Evolutionary conservation across 1,140 invertebrate genomes (phyloP).

Genomic region (Frieseomelitta varia): DNA sequence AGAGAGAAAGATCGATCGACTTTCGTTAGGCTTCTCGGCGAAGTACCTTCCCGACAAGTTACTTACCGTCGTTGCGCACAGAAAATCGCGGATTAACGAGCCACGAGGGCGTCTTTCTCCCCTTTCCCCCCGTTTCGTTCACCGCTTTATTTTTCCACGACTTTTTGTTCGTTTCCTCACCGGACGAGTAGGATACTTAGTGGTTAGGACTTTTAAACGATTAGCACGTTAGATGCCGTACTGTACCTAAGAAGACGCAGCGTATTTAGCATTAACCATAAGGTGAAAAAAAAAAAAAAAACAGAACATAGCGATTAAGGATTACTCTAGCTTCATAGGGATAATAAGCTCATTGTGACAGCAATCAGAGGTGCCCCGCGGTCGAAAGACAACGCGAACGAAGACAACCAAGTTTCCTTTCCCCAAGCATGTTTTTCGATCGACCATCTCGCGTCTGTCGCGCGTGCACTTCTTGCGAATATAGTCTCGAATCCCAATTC

Average conservation of each 20-base stretch:
- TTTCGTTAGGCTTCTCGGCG: conserved; percentile 39
- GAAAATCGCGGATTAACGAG: background rate
- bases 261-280: conserved; percentile 68
- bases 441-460: conserved; percentile 24
- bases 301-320: conserved; percentile 61
- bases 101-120: conserved; percentile 3
- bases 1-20: conserved; percentile 51
- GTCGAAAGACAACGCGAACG: conserved; percentile 61
- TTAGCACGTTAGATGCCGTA: conserved; percentile 69
- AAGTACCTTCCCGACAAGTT: conserved; percentile 11
- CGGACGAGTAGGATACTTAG: conserved; percentile 48
- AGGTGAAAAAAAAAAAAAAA: conserved; percentile 22
- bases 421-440: background rate
- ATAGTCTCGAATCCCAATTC: conserved; percentile 7
- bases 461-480: conserved; percentile 31
- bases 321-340: conserved; percentile 62
- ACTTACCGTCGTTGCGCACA: conserved; percentile 24
- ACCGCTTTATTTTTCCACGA: background rate
- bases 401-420: background rate
- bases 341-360: conserved; percentile 80
- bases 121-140: background rate
- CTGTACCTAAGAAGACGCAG: conserved; percentile 60
- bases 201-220: conserved; percentile 46
- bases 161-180: conserved; percentile 20
- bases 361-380: conserved; percentile 75